Conservation (phyloP, 37 sponge, comb jelly and placozoan species). For the Mnemiopsis leidyi region DNA sequence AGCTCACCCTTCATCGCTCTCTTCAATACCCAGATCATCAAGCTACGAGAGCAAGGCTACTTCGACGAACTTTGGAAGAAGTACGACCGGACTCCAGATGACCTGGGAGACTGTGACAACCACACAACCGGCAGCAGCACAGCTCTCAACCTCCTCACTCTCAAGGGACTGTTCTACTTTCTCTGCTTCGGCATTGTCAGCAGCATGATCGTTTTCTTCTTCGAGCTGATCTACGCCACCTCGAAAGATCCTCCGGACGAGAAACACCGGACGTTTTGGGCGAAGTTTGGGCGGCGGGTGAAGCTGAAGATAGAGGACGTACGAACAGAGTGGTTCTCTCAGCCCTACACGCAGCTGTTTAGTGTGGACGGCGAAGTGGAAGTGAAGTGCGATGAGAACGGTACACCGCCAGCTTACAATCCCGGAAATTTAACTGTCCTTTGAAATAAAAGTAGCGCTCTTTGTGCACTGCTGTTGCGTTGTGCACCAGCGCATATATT, state of each 20-base stretch:
- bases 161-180: conserved; percentile 4
- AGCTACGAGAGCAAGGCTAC: conserved; percentile 15
- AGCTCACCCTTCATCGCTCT: conserved; percentile 3
- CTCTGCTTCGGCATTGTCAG: background rate
- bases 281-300: background rate
- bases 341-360: background rate
- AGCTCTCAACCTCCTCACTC: background rate
- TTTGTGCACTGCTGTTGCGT: background rate
- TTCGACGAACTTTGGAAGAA: conserved; percentile 37
- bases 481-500: background rate
- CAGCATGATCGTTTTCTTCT: background rate
- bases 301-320: background rate
- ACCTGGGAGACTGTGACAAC: background rate
- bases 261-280: background rate
- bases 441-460: no score
- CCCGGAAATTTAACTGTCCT: background rate
- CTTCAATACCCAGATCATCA: background rate
- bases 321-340: background rate
- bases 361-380: background rate
- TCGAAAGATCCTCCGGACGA: background rate
- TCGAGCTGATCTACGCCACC: background rate
- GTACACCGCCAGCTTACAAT: background rate
- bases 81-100: background rate
- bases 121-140: no score
- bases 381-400: background rate